Evolutionary conservation across 23 tunicate genomes (phyloP).

Genomic region (Trididemnum miniatum): DNA sequence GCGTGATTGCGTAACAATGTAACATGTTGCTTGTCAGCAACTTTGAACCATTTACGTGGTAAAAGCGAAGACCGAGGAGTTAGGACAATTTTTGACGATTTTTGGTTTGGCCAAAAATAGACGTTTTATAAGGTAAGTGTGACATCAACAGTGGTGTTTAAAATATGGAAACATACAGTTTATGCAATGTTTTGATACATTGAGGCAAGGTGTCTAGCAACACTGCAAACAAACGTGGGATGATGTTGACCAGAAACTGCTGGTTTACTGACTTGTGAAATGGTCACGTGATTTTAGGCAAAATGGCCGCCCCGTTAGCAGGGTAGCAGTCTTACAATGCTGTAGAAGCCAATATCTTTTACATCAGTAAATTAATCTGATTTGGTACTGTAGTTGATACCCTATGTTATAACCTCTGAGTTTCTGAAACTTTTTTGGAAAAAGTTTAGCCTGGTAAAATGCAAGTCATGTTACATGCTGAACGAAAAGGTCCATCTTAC

Average conservation of each 20-base stretch:
- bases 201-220: slow-evolving; percentile 1
- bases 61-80: not conserved
- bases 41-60: not conserved
- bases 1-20: not conserved
- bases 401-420: not conserved
- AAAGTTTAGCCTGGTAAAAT: not conserved
- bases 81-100: not conserved
- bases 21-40: not conserved
- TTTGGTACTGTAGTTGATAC: not conserved
- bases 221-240: not conserved
- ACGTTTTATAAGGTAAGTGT: not conserved
- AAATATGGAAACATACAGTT: not conserved
- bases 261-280: not conserved
- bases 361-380: not conserved
- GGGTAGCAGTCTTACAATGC: not conserved
- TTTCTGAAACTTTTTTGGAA: not conserved
- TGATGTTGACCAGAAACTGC: not conserved
- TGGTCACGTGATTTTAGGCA: not conserved
- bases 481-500: not conserved
- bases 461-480: not conserved
- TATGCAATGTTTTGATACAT: not conserved
- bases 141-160: not conserved
- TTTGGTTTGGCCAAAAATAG: not conserved
- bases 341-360: not conserved
- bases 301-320: not conserved